Conservation (phyloP, 2,113 vertebrate genomes). For the Phyllopteryx taeniolatus region DNA sequence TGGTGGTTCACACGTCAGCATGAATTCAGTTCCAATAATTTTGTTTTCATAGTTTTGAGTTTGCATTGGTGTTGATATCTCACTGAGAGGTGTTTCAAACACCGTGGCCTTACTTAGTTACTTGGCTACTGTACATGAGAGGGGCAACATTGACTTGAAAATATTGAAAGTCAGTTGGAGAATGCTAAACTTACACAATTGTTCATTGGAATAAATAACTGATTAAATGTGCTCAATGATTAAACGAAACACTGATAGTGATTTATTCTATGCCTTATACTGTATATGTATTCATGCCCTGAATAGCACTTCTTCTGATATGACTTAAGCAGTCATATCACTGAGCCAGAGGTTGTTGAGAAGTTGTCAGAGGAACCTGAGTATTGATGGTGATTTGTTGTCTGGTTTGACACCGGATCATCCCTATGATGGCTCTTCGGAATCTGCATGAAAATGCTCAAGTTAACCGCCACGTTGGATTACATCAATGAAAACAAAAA, state of each 20-base stretch:
- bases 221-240: background rate
- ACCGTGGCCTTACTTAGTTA: no score
- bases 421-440: constrained; percentile 85
- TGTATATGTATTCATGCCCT: background rate
- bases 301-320: no score
- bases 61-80: no score
- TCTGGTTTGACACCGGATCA: constrained; percentile 85
- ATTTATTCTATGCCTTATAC: background rate
- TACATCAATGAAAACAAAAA: background rate
- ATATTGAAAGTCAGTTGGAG: no score
- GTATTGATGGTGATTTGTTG: constrained; percentile 80
- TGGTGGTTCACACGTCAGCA: no score
- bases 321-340: constrained; percentile 17
- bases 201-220: no score
- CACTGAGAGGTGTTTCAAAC: no score
- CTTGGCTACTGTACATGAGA: no score
- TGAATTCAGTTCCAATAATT: no score
- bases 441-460: constrained; percentile 74
- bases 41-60: no score
- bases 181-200: no score
- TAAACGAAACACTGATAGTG: background rate
- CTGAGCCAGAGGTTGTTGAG: constrained; percentile 67
- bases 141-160: no score
- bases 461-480: background rate
- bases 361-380: constrained; percentile 81